A percentile compares a stretch with the other conserved stretches of the same genome.
Conservation (phyloP, 2,113 vertebrate genomes). For the Pyrgilauda ruficollis region DNA sequence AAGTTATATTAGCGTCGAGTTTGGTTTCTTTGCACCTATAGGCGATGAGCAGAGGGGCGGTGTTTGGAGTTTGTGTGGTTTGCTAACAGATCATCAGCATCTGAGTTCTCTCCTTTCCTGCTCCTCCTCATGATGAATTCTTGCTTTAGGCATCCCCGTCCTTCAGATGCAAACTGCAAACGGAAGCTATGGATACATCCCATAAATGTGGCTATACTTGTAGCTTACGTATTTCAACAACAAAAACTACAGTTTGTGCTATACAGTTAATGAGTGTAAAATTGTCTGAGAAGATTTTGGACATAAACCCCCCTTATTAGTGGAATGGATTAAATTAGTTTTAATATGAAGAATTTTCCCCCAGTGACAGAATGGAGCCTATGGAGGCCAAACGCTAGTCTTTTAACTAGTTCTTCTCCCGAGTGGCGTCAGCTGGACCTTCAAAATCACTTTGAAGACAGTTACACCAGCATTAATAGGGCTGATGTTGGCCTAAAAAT, state of each 20-base stretch:
- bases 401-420: not conserved
- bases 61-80: not conserved
- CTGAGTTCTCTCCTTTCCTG: not conserved
- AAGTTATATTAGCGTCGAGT: accelerated
- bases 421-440: not conserved
- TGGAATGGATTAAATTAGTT: not conserved
- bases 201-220: not conserved
- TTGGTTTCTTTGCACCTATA: not conserved
- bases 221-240: not conserved
- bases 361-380: not conserved
- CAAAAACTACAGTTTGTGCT: not conserved
- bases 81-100: not conserved
- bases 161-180: not conserved
- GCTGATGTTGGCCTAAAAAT: not conserved
- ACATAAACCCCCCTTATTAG: not conserved
- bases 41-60: not conserved
- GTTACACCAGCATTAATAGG: not conserved
- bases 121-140: accelerated
- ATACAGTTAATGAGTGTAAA: not conserved
- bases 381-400: not conserved
- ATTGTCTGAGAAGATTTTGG: not conserved
- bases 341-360: not conserved
- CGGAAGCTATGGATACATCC: not conserved
- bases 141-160: not conserved
- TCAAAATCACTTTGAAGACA: not conserved